These are phyloP conservation scores for Herpailurus yagouaroundi DNA, from an alignment of 2,113 vertebrate species.

Conservation along the genomic window DNA sequence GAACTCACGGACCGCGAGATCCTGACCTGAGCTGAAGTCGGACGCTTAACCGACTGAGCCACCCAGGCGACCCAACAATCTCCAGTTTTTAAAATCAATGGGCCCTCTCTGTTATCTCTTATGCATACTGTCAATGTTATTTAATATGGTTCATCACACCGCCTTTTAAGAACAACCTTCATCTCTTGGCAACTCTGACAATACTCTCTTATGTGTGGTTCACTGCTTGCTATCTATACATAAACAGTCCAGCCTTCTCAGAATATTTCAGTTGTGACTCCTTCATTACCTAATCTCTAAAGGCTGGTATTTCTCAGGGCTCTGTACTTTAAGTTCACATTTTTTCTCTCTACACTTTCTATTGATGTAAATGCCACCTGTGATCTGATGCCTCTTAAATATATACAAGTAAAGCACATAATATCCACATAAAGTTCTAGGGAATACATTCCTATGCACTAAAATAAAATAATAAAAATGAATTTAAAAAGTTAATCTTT, in stretches of 20 bases:
- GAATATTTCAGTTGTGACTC: neutral
- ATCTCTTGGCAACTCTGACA: neutral
- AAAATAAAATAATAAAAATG: neutral
- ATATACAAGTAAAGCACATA: neutral
- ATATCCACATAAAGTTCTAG: neutral
- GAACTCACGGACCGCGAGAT: no score
- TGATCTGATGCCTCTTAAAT: neutral
- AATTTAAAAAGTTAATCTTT: neutral
- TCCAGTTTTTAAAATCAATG: neutral
- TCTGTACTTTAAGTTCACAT: neutral
- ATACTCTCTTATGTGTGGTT: neutral
- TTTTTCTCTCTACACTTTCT: neutral
- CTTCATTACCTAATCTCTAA: neutral
- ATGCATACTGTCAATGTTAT: neutral
- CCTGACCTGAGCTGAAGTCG: no score
- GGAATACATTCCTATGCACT: neutral
- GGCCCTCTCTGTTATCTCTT: neutral
- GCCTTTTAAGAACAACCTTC: neutral
- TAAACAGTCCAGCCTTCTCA: neutral
- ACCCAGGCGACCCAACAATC: neutral
- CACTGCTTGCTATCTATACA: neutral
- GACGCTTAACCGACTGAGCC: no score
- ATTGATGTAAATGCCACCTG: neutral
- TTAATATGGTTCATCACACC: neutral
- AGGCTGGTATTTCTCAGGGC: fast-evolving